Percentiles rank a stretch among this genome's conserved stretches.
Conservation (phyloP, 2,888 invertebrate genomes). For the Serrognathus titanus region DNA sequence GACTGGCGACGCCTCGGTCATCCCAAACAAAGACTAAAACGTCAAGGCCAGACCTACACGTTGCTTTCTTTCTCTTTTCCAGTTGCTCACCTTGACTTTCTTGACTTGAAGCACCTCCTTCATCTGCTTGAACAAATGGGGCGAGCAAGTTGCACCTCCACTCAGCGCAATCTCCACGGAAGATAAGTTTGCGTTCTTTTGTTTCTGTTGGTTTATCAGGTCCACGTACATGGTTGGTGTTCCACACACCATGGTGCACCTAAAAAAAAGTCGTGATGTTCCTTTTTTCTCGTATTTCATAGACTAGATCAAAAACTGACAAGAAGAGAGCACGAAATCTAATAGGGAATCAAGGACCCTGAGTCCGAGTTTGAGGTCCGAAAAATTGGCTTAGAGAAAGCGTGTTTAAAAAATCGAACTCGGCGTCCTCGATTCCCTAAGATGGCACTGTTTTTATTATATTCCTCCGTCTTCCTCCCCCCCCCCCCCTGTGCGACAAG, state of each 20-base stretch:
- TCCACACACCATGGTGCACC: conserved; percentile 70
- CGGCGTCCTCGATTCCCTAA: too few species aligned
- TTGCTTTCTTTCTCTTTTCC: not conserved
- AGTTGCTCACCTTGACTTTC: conserved; percentile 49
- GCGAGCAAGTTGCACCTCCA: conserved; percentile 72
- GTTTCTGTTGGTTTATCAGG: conserved; percentile 56
- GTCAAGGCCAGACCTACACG: too few species aligned
- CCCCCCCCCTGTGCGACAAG: too few species aligned
- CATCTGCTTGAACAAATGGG: conserved; percentile 55
- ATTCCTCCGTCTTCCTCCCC: too few species aligned
- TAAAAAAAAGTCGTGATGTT: conserved; percentile 36
- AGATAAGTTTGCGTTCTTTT: conserved; percentile 50
- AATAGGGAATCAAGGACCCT: too few species aligned
- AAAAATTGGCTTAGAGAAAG: too few species aligned
- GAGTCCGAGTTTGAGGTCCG: too few species aligned
- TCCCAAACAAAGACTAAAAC: conserved; percentile 56
- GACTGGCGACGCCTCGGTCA: conserved; percentile 57
- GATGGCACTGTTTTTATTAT: too few species aligned
- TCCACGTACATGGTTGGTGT: conserved; percentile 88
- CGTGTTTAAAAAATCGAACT: too few species aligned
- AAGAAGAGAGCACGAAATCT: too few species aligned
- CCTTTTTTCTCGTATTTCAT: too few species aligned
- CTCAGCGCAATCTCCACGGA: conserved; percentile 56
- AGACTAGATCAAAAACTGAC: too few species aligned
- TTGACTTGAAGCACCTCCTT: conserved; percentile 48